Conservation (phyloP, 2,888 invertebrate genomes). For the Hirtodrosophila histrioides region DNA sequence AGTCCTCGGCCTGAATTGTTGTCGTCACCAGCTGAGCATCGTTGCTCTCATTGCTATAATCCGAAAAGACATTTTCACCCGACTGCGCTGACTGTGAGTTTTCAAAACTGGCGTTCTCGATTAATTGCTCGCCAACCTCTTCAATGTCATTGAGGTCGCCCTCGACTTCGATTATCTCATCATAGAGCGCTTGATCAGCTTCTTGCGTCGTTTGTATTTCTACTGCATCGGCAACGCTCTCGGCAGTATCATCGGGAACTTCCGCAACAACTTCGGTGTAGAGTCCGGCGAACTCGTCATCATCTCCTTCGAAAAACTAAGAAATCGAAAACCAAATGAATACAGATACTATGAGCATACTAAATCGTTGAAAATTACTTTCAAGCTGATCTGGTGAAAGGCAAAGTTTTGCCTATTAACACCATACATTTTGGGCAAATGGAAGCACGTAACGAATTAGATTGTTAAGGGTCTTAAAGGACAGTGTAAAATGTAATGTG, state of each 20-base stretch:
- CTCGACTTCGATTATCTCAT: constrained; percentile 47
- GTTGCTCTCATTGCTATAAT: constrained; percentile 49
- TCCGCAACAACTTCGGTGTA: constrained; percentile 29
- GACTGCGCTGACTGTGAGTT: constrained; percentile 28
- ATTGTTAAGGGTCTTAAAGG: no score
- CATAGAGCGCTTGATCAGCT: constrained; percentile 40
- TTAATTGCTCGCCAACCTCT: constrained; percentile 24
- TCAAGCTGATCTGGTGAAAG: no score
- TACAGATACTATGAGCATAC: no score
- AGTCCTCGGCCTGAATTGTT: constrained; percentile 49
- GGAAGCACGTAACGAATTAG: no score
- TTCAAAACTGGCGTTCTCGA: constrained; percentile 26
- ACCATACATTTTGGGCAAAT: no score
- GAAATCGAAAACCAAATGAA: background rate
- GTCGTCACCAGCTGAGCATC: constrained; percentile 50
- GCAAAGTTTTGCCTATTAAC: no score
- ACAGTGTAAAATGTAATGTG: no score
- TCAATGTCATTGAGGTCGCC: constrained; percentile 33
- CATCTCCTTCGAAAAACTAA: constrained; percentile 16
- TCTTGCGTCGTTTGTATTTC: constrained; percentile 3
- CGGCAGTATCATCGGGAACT: background rate
- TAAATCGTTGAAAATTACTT: no score
- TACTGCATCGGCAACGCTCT: background rate
- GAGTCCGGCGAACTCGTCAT: constrained; percentile 19
- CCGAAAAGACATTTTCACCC: constrained; percentile 39